A percentile compares a stretch with the other conserved stretches of the same genome.
These are phyloP conservation scores for Neoaliturus tenellus DNA, from an alignment of 2,888 invertebrate species.

Conservation along the genomic window DNA sequence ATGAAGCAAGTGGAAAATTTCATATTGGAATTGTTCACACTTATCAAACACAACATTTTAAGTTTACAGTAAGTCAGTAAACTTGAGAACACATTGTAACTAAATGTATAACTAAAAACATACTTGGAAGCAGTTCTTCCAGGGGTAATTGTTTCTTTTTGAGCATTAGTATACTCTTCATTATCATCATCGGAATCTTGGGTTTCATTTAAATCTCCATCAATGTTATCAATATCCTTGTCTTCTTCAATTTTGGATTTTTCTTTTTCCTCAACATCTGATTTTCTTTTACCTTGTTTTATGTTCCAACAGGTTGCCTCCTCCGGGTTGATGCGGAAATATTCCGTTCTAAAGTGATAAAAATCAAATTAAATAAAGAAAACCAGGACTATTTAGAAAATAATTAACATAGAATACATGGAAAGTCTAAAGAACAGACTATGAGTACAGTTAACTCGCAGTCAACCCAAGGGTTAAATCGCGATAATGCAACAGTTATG, in stretches of 20 bases:
- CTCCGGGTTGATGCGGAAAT: constrained; percentile 77
- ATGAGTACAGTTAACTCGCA: too few species aligned
- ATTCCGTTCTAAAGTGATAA: constrained; percentile 75
- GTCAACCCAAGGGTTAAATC: too few species aligned
- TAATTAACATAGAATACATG: too few species aligned
- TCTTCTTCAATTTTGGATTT: constrained; percentile 63
- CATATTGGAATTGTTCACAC: too few species aligned
- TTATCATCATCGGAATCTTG: constrained; percentile 64
- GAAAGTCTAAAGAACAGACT: too few species aligned
- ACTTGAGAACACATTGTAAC: too few species aligned
- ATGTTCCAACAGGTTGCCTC: constrained; percentile 77
- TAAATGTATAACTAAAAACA: constrained; percentile 23
- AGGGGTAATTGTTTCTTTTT: constrained; percentile 37
- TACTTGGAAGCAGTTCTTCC: constrained; percentile 60
- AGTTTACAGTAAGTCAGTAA: too few species aligned
- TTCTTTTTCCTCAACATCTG: constrained; percentile 41
- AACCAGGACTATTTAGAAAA: too few species aligned
- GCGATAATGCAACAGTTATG: too few species aligned
- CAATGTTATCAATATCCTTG: constrained; percentile 71
- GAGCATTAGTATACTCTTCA: constrained; percentile 17
- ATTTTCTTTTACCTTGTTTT: constrained; percentile 70
- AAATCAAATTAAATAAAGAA: too few species aligned
- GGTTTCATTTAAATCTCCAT: constrained; percentile 69
- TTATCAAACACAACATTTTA: too few species aligned
- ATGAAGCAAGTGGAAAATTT: too few species aligned